phyloP scores from a whole-genome alignment of 2,113 vertebrate genomes.

The Oxyura jamaicensis region DNA sequence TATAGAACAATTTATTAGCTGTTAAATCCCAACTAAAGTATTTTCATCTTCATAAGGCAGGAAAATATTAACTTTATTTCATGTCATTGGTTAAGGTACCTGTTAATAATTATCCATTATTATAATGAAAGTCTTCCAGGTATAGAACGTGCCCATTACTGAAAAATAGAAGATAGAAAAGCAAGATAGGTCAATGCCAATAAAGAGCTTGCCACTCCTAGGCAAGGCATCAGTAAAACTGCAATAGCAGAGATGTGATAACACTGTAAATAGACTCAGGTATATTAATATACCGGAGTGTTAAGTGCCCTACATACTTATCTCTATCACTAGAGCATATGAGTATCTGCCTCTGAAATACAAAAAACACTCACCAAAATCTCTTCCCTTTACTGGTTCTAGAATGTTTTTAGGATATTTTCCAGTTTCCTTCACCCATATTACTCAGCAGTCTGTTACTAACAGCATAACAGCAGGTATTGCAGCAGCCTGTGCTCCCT shows the following conservation, averaged over 20 bases:
- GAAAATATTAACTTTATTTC: slow-evolving; percentile 51
- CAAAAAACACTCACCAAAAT: background rate
- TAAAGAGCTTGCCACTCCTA: background rate
- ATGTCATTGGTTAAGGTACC: slow-evolving; percentile 3
- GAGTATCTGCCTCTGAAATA: background rate
- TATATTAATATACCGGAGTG: background rate
- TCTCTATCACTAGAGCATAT: background rate
- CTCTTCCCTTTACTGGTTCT: background rate
- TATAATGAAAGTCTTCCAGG: slow-evolving; percentile 23
- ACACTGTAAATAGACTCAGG: background rate
- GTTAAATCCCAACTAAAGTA: background rate
- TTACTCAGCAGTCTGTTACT: background rate
- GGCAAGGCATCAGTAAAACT: background rate
- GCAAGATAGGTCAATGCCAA: background rate
- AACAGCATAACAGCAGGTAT: background rate
- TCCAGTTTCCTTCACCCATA: background rate
- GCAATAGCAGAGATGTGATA: background rate
- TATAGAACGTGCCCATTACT: slow-evolving; percentile 1
- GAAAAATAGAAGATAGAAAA: slow-evolving; percentile 12
- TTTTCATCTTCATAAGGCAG: slow-evolving; percentile 36
- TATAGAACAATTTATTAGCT: slow-evolving; percentile 2
- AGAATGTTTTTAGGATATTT: background rate
- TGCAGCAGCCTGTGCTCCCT: background rate
- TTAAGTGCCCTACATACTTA: background rate
- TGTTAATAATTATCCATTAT: slow-evolving; percentile 26